phyloP scores from a whole-genome alignment of 1,140 invertebrate genomes.

The Drosophila quadrilineata region DNA sequence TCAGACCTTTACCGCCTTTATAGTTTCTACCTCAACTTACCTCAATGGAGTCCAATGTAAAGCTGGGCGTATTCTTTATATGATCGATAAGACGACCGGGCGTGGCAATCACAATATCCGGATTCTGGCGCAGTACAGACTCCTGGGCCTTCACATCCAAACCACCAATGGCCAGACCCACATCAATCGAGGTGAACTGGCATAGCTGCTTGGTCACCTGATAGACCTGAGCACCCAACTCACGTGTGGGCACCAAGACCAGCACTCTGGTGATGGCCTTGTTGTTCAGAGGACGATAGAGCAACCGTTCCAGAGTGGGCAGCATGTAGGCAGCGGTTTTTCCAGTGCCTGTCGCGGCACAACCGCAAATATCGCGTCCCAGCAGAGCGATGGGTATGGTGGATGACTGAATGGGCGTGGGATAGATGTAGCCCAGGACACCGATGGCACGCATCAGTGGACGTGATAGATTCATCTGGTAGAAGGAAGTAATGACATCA shows the following conservation, averaged over 20 bases:
- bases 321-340: constrained; percentile 99
- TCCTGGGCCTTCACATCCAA: constrained; percentile 97
- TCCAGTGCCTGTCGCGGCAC: constrained; percentile 95
- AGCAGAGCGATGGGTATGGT: constrained; percentile 96
- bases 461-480: constrained; percentile 96
- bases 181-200: constrained; percentile 92
- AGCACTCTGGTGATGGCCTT: constrained; percentile 91
- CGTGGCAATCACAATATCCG: constrained; percentile 98
- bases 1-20: too few relatives aligned
- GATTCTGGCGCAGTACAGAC: constrained; percentile 91
- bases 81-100: constrained; percentile 97
- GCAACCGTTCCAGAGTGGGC: constrained; percentile 95
- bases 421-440: constrained; percentile 93
- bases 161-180: constrained; percentile 94
- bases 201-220: constrained; percentile 95
- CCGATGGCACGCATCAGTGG: constrained; percentile 94
- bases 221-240: constrained; percentile 95
- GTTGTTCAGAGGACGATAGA: constrained; percentile 87
- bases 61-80: constrained; percentile 88
- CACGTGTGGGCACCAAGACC: constrained; percentile 97
- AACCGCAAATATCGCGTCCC: constrained; percentile 82
- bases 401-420: constrained; percentile 97
- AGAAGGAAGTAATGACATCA: constrained; percentile 89
- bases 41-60: constrained; percentile 95
- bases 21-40: constrained; percentile 82